phyloP scores from a whole-genome alignment of 2,113 vertebrate species.

The Boulengerochromis microlepis region DNA sequence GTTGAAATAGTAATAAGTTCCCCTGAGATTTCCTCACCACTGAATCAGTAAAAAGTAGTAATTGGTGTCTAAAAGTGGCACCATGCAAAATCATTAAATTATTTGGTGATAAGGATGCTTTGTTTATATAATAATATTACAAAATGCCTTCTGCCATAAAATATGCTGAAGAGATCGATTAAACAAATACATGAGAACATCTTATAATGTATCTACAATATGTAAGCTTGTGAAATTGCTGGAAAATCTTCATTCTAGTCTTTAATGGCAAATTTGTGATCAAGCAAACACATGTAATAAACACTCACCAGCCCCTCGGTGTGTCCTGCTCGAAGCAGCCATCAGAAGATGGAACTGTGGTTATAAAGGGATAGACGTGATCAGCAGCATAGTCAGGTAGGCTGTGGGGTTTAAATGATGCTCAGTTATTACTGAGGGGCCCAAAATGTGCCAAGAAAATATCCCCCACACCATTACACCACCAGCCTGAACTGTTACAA shows the following conservation, averaged over 20 bases:
- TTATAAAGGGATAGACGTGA: not conserved
- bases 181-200: not conserved
- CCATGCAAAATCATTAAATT: not conserved
- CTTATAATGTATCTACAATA: not conserved
- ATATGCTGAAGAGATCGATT: not conserved
- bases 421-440: not conserved
- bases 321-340: not conserved
- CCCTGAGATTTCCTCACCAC: not conserved
- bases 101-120: not conserved
- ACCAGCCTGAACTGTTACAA: not conserved
- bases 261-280: not conserved
- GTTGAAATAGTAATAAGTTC: slow-evolving; percentile 3
- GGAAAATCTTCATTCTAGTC: not conserved
- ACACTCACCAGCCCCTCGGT: not conserved
- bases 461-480: not conserved
- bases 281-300: not conserved
- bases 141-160: not conserved
- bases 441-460: not conserved
- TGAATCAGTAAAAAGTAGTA: not conserved
- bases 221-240: not conserved
- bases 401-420: not conserved
- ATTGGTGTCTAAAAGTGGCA: not conserved
- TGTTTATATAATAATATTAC: not conserved
- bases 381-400: not conserved
- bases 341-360: not conserved